Evolutionary conservation across 2,113 vertebrate genomes (phyloP), one percentile per base, ranked within the genome.

Genomic region (Gadus macrocephalus): DNA sequence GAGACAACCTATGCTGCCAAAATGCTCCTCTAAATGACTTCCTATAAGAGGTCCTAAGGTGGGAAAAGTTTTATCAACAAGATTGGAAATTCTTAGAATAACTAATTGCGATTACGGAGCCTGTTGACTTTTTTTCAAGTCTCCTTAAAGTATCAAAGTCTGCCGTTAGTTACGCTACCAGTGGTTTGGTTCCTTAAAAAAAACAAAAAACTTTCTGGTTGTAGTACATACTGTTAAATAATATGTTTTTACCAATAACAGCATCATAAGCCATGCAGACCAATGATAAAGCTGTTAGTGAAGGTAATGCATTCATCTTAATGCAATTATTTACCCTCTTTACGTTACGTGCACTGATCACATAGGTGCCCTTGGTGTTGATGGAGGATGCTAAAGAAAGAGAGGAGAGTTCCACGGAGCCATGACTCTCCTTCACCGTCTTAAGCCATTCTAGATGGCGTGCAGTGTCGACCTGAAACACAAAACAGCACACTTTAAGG

Each of bases 351-450:
- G 92, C 91, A 72, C 68, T 61, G 67, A 98, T 94, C 35, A 91
- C 42, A 3, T 98, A 99, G 12, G 94, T 76, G 5, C 97, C 97
- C 56, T 91, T 94, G 70, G 75, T 89, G 85, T 98, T 98, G 89
- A 99, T 96, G 25, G 94, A 85, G n/a, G 95, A 93, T 64, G 95
- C 96, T 77, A 98, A 89, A 0, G 95, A 94, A 62, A 99, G 86
- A 0, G 97, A 98, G 0, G 97, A 98, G 58, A 96, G 88, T 78
- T 99, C 97, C 73, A 99, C 96, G 0, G 97, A 99, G 0, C 97
- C 96, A 2, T 99, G 97, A 75, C 95, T 97, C 63, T 99, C 97
- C 70, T 96, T 97, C 70, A 98, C 96, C 0, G 93, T 95, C 80
- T 94, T 96, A 74, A 99, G 66, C 97, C 97, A 99, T 72, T 94